phyloP scores from a whole-genome alignment of 2,797 vertebrate species.

The Parauchenoglanis punctatus region DNA sequence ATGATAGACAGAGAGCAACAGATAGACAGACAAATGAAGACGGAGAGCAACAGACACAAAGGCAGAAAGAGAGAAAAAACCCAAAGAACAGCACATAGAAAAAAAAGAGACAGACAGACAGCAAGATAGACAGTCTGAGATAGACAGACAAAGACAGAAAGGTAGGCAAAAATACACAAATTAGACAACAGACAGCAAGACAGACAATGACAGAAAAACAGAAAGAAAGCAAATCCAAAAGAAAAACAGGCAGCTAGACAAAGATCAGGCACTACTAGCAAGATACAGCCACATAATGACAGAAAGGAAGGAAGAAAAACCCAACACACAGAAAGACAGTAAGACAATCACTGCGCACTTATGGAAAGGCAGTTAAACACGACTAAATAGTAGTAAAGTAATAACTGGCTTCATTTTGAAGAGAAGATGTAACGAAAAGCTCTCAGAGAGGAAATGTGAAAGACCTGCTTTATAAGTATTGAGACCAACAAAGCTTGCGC shows the following conservation, averaged over 20 bases:
- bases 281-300: no score
- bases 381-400: background rate
- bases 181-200: background rate
- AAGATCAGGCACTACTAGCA: background rate
- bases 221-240: background rate
- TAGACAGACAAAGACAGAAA: background rate
- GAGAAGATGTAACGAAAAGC: background rate
- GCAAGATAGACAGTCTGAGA: background rate
- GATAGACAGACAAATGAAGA: background rate
- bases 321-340: background rate
- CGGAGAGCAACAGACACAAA: background rate
- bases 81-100: background rate
- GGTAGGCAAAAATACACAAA: background rate
- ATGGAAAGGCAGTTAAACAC: background rate
- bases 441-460: constrained; percentile 1
- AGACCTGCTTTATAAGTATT: constrained; percentile 7
- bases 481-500: constrained; percentile 49
- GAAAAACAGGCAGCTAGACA: background rate
- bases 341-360: background rate
- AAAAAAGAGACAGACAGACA: background rate
- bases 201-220: background rate
- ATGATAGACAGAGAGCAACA: background rate
- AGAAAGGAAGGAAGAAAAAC: background rate
- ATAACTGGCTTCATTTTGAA: background rate
- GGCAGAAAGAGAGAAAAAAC: background rate